phyloP scores from a whole-genome alignment of 2,113 vertebrate genomes.

The zebrafish (Danio rerio) region GRCz12tu NC_133200.1:19315001-19315500 shows the following conservation, averaged over 20 bases:
- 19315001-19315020: slow-evolving; percentile 7
- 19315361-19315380: too few species aligned
- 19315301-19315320: too few species aligned
- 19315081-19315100: background rate
- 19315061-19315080: background rate
- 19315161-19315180: background rate
- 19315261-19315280: background rate
- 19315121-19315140: background rate
- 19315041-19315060: background rate
- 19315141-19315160: background rate
- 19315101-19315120: background rate
- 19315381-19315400: too few species aligned
- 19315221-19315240: background rate
- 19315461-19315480: too few species aligned
- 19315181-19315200: background rate
- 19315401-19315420: too few species aligned
- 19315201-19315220: background rate
- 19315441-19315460: too few species aligned
- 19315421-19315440: too few species aligned
- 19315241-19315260: background rate
- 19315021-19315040: background rate
- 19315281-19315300: too few species aligned
- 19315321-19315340: too few species aligned
- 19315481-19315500: too few species aligned
- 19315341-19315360: too few species aligned